These are phyloP conservation scores for Todiramphus saurophagus DNA, from an alignment of 2,113 vertebrate species.

Conservation along the genomic window DNA sequence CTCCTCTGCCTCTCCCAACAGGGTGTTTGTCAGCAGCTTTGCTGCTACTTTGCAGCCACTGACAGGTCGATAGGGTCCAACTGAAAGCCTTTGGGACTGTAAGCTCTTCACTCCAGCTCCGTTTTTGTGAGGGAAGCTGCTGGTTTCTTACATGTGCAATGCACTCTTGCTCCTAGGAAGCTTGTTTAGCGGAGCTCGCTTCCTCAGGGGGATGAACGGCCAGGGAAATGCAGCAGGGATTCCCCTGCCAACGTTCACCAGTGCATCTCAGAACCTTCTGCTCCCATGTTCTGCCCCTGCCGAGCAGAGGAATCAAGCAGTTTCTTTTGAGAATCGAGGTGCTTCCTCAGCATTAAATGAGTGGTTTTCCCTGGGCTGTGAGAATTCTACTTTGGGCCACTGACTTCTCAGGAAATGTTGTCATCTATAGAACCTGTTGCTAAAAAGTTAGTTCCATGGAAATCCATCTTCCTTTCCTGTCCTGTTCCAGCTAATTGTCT, in stretches of 20 bases:
- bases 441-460: not conserved
- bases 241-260: constrained; percentile 24
- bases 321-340: not conserved
- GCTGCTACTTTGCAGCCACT: not conserved
- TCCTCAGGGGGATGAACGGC: not conserved
- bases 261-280: not conserved
- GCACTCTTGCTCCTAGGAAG: not conserved
- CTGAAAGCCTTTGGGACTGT: not conserved
- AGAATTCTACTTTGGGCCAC: not conserved
- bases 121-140: not conserved
- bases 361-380: not conserved
- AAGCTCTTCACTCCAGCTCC: not conserved
- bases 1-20: not conserved
- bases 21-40: not conserved
- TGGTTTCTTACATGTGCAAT: not conserved
- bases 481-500: not conserved
- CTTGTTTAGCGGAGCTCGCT: not conserved
- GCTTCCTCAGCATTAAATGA: constrained; percentile 11
- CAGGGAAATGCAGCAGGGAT: not conserved
- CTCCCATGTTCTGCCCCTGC: not conserved
- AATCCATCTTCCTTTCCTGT: not conserved
- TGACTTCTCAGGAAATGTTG: constrained; percentile 58
- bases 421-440: not conserved
- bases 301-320: not conserved
- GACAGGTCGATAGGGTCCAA: not conserved